phyloP scores from a whole-genome alignment of 2,797 vertebrate species.

The Danio choprae region DNA sequence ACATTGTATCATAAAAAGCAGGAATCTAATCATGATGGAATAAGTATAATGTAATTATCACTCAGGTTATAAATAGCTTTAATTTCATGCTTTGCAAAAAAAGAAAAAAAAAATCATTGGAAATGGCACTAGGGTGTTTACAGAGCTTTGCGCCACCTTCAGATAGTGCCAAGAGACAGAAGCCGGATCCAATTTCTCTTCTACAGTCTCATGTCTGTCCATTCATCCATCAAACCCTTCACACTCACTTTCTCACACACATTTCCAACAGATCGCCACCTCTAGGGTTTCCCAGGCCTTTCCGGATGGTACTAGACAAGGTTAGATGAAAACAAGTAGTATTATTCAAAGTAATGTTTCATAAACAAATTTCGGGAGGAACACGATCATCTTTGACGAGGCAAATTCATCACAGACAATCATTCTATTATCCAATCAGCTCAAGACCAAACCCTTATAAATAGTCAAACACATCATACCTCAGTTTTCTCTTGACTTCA shows the following conservation, averaged over 20 bases:
- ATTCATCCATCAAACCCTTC: slow-evolving; percentile 69
- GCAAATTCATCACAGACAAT: too few relatives aligned
- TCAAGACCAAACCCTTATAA: too few relatives aligned
- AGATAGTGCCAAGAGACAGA: slow-evolving; percentile 71
- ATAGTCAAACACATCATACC: too few relatives aligned
- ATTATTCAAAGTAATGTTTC: too few relatives aligned
- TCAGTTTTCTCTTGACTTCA: too few relatives aligned
- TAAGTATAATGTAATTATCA: slow-evolving; percentile 82
- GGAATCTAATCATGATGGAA: slow-evolving; percentile 77
- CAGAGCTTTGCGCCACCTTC: slow-evolving; percentile 70
- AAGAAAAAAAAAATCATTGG: slow-evolving; percentile 70
- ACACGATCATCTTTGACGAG: too few relatives aligned
- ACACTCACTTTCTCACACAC: slow-evolving; percentile 64
- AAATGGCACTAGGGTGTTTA: slow-evolving; percentile 74
- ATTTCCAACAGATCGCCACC: slow-evolving; percentile 60
- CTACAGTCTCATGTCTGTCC: slow-evolving; percentile 70
- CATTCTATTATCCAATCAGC: too few relatives aligned
- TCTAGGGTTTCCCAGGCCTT: slow-evolving; percentile 15
- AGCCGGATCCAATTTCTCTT: slow-evolving; percentile 75
- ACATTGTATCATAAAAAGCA: slow-evolving; percentile 79
- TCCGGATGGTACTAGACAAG: not conserved
- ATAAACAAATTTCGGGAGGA: too few relatives aligned
- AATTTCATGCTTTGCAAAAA: slow-evolving; percentile 79
- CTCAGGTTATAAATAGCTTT: slow-evolving; percentile 79
- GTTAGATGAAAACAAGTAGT: too few relatives aligned